Conservation (phyloP, 2,113 vertebrate genomes). For the Lipotes vexillifer region DNA sequence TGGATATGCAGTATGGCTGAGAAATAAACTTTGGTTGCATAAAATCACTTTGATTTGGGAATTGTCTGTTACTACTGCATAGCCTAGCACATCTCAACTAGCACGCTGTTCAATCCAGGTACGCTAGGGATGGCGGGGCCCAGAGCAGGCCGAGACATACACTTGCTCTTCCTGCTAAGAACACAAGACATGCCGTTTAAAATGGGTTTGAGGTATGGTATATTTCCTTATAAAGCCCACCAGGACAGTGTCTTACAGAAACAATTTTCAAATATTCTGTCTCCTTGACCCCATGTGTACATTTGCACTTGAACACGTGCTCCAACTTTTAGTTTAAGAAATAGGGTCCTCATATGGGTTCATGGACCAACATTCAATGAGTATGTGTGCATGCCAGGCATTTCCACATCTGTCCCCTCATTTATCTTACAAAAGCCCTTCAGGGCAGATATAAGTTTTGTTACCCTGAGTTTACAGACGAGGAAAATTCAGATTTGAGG, state of each 20-base stretch:
- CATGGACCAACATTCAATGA: fast-evolving
- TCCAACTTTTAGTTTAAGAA: background rate
- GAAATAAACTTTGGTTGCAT: background rate
- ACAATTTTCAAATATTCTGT: background rate
- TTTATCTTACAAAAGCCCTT: fast-evolving
- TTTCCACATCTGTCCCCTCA: background rate
- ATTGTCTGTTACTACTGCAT: background rate
- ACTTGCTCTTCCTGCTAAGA: background rate
- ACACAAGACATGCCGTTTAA: no score
- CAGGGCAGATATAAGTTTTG: fast-evolving
- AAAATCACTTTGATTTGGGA: background rate
- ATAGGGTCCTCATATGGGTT: background rate
- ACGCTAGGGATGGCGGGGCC: background rate
- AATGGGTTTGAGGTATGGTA: background rate
- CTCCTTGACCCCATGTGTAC: fast-evolving
- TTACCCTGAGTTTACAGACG: background rate
- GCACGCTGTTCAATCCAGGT: no score
- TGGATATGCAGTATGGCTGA: fast-evolving
- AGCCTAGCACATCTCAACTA: background rate
- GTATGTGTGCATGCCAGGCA: fast-evolving
- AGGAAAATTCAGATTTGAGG: background rate
- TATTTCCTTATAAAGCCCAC: background rate
- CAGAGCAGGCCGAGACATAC: background rate
- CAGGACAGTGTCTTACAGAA: background rate
- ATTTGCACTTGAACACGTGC: background rate